phyloP scores from a whole-genome alignment of 2,113 vertebrate species.

The Semicossyphus pulcher region DNA sequence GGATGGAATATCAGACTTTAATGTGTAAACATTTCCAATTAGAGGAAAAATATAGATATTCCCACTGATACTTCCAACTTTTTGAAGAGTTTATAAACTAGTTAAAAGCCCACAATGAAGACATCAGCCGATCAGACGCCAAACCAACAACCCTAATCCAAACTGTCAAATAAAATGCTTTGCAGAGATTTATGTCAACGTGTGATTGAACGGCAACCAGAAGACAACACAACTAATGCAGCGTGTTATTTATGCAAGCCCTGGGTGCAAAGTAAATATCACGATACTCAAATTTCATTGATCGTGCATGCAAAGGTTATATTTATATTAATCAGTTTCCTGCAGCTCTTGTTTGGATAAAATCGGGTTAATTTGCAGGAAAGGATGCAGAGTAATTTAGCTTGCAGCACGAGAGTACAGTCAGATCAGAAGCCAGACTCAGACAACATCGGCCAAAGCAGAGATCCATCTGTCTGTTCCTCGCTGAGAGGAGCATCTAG shows the following conservation, averaged over 20 bases:
- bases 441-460: slow-evolving; percentile 60
- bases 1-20: slow-evolving; percentile 18
- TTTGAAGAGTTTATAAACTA: slow-evolving; percentile 19
- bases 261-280: background rate
- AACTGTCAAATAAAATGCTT: slow-evolving; percentile 38
- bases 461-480: slow-evolving; percentile 75
- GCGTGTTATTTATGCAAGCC: background rate
- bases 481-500: slow-evolving; percentile 62
- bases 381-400: slow-evolving; percentile 47
- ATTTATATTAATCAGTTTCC: background rate
- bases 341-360: slow-evolving; percentile 17
- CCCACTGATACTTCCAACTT: background rate
- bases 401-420: slow-evolving; percentile 40
- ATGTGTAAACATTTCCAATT: slow-evolving; percentile 37
- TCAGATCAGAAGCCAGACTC: slow-evolving; percentile 65
- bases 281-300: background rate
- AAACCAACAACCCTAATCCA: background rate
- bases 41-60: background rate
- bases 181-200: slow-evolving; percentile 21
- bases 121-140: background rate
- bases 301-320: background rate
- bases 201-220: slow-evolving; percentile 20
- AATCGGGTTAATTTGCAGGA: slow-evolving; percentile 32
- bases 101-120: slow-evolving; percentile 10
- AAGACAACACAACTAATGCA: slow-evolving; percentile 5